Evolutionary conservation across 1,140 invertebrate genomes (phyloP), one percentile per base, ranked within the genome.

Genomic region (Asobara japonica): DNA sequence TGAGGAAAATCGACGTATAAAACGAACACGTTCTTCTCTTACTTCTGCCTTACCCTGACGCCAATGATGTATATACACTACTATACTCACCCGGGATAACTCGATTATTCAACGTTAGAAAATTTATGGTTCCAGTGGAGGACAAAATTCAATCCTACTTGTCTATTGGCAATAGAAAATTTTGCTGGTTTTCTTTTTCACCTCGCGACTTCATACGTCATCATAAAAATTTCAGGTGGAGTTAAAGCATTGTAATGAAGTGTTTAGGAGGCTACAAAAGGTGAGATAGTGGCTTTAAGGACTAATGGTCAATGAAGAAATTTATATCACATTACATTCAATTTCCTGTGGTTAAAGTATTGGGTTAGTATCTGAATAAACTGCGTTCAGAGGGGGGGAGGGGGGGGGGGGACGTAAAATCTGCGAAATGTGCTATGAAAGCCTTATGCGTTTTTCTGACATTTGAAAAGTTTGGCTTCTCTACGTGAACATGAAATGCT

Each of bases 1-100:
- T 61, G 30, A 65, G 69, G 33, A 65, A 68, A 78, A 77, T 73
- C 67, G 74, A 79, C 74, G 65, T 69, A 69, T 56, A 56, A 73
- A 77, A 80, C 76, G 72, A 74, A 74, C 73, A 65, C 48, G 27
- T 74, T 38, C 36, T 10, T 22, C 30, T 73, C 61, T 73, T 67
- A 36, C 66, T 65, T 71, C 30, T 71, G 56, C 56, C 36, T 68
- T 33, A 56, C 51, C 8, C 51, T 27, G 8, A 56, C n/a, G 51
- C 51, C 45, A 51, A 51, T 51, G 45, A 51, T 18, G 18, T 51
- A 51, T 51, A 51, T 51, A 51, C 20, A 16, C 5, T 5, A n/a
- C 1, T 30, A 41, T 70, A 56, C 38, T 71, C 33, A 38, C 25
- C 25, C 41, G 27, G 67, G 41, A 41, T 67, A 48, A 67, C 65